These are phyloP conservation scores for Chironomus tepperi DNA, from an alignment of 1,140 invertebrate genomes.

Conservation along the genomic window DNA sequence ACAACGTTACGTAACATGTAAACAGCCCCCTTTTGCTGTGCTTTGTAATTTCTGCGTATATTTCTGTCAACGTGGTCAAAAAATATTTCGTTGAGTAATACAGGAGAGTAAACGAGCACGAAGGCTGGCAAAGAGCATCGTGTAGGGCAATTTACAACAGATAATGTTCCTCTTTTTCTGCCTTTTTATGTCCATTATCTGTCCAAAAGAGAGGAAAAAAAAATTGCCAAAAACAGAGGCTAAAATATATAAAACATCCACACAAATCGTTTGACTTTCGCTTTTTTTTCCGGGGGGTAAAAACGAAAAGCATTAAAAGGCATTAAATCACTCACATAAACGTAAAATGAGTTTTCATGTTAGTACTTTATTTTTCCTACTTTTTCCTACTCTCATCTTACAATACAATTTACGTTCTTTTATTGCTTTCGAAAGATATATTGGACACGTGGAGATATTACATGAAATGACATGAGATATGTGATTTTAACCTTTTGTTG, in stretches of 20 bases:
- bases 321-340: constrained; percentile 6
- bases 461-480: not conserved
- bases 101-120: not conserved
- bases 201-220: not conserved
- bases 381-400: no score
- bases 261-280: not conserved
- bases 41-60: not conserved
- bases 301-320: constrained; percentile 7
- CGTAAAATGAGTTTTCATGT: not conserved
- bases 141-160: constrained; percentile 6
- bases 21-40: no score
- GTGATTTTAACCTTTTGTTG: not conserved
- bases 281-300: not conserved
- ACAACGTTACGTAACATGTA: not conserved
- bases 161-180: not conserved
- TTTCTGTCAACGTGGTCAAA: not conserved
- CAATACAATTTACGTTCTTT: no score
- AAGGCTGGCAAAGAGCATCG: not conserved
- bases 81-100: no score
- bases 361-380: no score
- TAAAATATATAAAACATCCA: not conserved
- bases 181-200: not conserved
- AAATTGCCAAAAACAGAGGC: not conserved
- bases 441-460: constrained; percentile 12
- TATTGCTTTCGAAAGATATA: not conserved